Conservation (phyloP, 2,113 vertebrate species). For the Electrona antarctica region DNA sequence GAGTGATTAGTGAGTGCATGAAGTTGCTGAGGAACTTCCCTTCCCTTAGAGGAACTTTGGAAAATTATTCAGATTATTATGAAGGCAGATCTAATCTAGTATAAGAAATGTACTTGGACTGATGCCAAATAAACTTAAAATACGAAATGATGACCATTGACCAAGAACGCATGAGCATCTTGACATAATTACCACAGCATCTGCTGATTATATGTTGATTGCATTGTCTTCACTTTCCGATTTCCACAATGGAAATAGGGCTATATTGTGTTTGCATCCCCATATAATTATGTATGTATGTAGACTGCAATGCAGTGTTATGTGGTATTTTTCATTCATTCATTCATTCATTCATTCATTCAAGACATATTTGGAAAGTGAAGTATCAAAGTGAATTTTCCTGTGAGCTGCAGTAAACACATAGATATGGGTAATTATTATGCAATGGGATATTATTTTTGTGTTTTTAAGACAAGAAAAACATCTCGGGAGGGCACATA, state of each 20-base stretch:
- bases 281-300: too few relatives aligned
- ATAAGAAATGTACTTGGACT: neutral
- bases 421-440: constrained; percentile 34
- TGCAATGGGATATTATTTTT: neutral
- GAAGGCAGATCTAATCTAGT: constrained; percentile 12
- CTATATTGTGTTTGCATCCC: too few relatives aligned
- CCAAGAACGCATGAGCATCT: too few relatives aligned
- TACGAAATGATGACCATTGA: too few relatives aligned
- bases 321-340: too few relatives aligned
- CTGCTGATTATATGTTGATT: too few relatives aligned
- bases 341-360: too few relatives aligned
- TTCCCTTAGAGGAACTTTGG: constrained; percentile 19
- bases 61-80: constrained; percentile 32
- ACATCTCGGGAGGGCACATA: constrained; percentile 4
- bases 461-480: constrained; percentile 2
- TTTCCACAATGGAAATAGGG: too few relatives aligned
- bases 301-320: too few relatives aligned
- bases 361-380: constrained; percentile 15
- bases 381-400: constrained; percentile 22
- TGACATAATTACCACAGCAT: too few relatives aligned
- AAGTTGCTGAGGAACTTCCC: neutral
- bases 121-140: constrained; percentile 14
- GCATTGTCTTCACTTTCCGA: too few relatives aligned
- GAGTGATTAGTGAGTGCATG: constrained; percentile 28
- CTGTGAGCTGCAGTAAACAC: constrained; percentile 26